Evolutionary conservation across 2,797 vertebrate genomes (phyloP), one percentile per base, ranked within the genome.

Genomic region (Eulemur coronatus): DNA sequence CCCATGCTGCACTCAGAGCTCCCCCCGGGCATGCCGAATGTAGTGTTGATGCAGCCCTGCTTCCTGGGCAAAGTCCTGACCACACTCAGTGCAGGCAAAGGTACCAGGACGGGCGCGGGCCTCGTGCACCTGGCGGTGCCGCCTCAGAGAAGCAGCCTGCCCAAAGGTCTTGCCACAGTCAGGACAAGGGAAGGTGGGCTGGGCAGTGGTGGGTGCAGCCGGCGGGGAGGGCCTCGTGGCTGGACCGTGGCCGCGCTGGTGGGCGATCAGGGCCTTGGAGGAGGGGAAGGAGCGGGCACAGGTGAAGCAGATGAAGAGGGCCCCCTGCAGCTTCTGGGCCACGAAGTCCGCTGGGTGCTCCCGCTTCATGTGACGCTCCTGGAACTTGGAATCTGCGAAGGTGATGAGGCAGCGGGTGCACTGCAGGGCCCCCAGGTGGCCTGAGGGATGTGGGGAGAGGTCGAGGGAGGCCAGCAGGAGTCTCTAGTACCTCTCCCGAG

Each of bases 391-490:
- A 98, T 99, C 99, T 65, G 99, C 99, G 97, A 99, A 99, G 4
- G 99, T 99, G 97, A 99, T 99, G 98, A 99, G 99, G 98, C 99
- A 99, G 97, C 98, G 99, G 95, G 99, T 99, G 98, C 99, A 99
- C 98, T 99, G 99, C 43, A 41, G 96, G 85, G 99, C 99, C 35
- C 99, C 97, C 95, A 99, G 98, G 95, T 99, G 98, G 24, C 99
- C 99, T 99, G 92, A 33, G 33, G 78, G 95, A 59, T 7, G 30
- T 28, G 80, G 69, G 91, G 41, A 75, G 59, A 75, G 52, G 82
- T 63, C 35, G 57, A 48, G 59, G 72, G n/a, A 88, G 80, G 89
- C 95, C 84, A 72, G 85, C 67, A 73, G 63, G 50, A 61, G 43
- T 48, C 48, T 69, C 65, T 46, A 91, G 76, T 48, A 87, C 91